Evolutionary conservation across 2,888 invertebrate species (phyloP).

Genomic region (Subacronicta megacephala): DNA sequence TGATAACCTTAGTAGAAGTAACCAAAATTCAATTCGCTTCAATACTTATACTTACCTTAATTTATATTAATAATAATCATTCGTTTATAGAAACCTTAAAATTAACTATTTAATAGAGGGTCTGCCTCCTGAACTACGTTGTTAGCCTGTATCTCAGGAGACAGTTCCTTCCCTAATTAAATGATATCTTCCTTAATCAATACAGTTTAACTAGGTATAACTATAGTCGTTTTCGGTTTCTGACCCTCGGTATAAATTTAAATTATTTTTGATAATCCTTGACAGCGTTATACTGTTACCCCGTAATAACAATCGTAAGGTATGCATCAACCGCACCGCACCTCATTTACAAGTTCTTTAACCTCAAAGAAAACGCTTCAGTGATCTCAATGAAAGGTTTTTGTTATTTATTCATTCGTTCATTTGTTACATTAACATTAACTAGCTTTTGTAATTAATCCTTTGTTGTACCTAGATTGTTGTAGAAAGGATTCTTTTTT

Average conservation of each 20-base stretch:
- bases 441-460: slow-evolving; percentile 12
- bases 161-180: no score
- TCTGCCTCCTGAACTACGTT: no score
- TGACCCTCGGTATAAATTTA: neutral
- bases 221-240: no score
- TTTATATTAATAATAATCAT: no score
- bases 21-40: no score
- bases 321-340: slow-evolving; percentile 59
- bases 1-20: no score
- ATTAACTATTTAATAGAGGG: no score
- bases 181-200: no score
- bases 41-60: no score
- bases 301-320: slow-evolving; percentile 39
- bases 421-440: slow-evolving; percentile 12
- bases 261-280: slow-evolving; percentile 3
- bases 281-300: slow-evolving; percentile 13
- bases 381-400: slow-evolving; percentile 53
- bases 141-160: no score
- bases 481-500: slow-evolving; percentile 10
- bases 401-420: slow-evolving; percentile 29
- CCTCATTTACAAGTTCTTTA: slow-evolving; percentile 68
- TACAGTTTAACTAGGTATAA: no score
- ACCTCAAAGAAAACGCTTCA: slow-evolving; percentile 66
- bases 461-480: slow-evolving; percentile 18
- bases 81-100: no score